phyloP scores from a whole-genome alignment of 2,888 invertebrate genomes.

The Polymixis flavicincta region DNA sequence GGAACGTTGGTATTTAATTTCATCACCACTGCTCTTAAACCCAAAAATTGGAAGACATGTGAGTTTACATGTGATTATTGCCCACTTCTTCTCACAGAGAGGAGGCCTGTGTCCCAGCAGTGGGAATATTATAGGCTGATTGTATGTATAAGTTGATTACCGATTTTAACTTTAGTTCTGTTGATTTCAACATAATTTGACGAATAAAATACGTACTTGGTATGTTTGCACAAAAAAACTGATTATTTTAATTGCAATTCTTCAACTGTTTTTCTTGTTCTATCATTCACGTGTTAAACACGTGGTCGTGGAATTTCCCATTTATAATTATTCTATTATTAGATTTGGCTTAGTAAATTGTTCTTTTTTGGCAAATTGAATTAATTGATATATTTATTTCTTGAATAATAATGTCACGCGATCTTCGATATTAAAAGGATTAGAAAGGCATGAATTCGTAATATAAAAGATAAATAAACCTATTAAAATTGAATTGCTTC shows the following conservation, averaged over 20 bases:
- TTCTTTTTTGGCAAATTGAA: background rate
- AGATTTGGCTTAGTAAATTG: constrained; percentile 8
- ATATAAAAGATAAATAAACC: background rate
- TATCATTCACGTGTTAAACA: background rate
- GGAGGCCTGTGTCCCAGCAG: no score
- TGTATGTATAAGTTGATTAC: background rate
- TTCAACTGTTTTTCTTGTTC: constrained; percentile 9
- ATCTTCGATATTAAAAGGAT: constrained; percentile 2
- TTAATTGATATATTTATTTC: background rate
- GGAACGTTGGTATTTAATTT: no score
- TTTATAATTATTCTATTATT: background rate
- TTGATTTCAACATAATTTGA: background rate
- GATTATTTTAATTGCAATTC: constrained; percentile 22
- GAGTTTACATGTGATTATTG: no score
- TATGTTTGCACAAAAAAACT: constrained; percentile 16
- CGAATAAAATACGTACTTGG: background rate
- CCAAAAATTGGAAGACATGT: no score
- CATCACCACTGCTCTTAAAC: no score
- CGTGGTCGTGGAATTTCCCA: constrained; percentile 4
- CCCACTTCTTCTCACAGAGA: no score
- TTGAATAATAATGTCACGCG: background rate
- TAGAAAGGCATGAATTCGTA: background rate
- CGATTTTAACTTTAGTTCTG: no score
- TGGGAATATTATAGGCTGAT: no score
- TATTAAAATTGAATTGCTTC: constrained; percentile 23